These are phyloP conservation scores for Mesochorus sp. DNA, from an alignment of 2,888 invertebrate genomes.

Conservation along the genomic window DNA sequence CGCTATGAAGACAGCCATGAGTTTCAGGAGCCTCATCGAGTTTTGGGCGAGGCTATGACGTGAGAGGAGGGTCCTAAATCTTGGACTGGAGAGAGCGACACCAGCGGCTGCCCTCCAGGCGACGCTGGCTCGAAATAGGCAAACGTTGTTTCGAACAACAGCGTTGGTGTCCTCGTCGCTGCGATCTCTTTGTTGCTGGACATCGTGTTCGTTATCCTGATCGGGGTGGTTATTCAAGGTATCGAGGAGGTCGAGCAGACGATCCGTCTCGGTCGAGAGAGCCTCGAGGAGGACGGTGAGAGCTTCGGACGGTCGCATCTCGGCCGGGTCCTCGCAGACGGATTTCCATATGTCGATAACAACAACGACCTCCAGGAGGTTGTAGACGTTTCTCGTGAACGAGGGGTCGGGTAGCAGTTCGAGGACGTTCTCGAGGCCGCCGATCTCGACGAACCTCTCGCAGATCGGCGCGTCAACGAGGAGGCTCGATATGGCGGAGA, in stretches of 20 bases:
- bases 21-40: constrained; percentile 71
- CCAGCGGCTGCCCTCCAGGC: constrained; percentile 79
- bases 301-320: constrained; percentile 49
- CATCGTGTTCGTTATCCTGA: constrained; percentile 26
- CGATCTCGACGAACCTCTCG: constrained; percentile 84
- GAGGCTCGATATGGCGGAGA: constrained; percentile 85
- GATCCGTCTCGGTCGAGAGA: constrained; percentile 72
- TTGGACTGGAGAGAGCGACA: constrained; percentile 84
- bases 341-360: constrained; percentile 85
- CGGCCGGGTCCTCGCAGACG: constrained; percentile 72
- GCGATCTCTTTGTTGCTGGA: constrained; percentile 21
- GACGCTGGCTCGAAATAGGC: constrained; percentile 75
- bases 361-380: constrained; percentile 85
- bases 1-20: constrained; percentile 73
- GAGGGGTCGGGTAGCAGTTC: constrained; percentile 83
- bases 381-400: constrained; percentile 85
- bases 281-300: constrained; percentile 72
- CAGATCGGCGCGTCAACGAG: constrained; percentile 84
- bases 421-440: constrained; percentile 84
- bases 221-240: constrained; percentile 34
- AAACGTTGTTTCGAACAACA: constrained; percentile 56
- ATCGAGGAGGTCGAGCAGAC: constrained; percentile 66
- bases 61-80: constrained; percentile 83
- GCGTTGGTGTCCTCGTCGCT: constrained; percentile 2
- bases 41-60: constrained; percentile 77